A percentile compares a stretch with the other conserved stretches of the same genome.
Conservation (phyloP, 2,113 vertebrate species). For the Cariama cristata region DNA sequence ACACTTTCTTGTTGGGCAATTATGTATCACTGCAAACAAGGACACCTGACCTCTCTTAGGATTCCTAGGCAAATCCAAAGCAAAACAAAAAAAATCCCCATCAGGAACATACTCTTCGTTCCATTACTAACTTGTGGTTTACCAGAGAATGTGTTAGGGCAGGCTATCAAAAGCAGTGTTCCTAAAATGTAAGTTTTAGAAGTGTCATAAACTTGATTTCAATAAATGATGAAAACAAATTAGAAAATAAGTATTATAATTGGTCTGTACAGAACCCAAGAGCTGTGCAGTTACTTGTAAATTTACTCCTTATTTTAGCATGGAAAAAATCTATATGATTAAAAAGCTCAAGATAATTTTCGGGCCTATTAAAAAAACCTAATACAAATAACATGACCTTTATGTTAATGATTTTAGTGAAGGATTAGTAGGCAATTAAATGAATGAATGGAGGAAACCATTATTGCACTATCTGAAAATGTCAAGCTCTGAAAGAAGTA, state of each 20-base stretch:
- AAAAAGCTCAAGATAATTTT: neutral
- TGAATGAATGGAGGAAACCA: neutral
- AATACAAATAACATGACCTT: neutral
- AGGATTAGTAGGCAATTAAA: neutral
- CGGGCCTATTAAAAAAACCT: neutral
- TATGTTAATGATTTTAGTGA: neutral
- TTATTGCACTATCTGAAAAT: constrained; percentile 1
- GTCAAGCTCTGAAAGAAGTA: neutral
- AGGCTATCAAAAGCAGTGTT: neutral
- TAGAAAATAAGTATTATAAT: neutral
- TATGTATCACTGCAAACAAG: neutral
- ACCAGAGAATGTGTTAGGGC: neutral
- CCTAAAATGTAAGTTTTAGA: neutral
- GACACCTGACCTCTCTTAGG: neutral
- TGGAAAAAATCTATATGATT: neutral
- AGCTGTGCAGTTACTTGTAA: neutral
- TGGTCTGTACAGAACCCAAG: neutral
- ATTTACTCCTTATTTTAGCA: neutral
- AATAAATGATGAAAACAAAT: neutral
- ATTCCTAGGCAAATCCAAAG: neutral
- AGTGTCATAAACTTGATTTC: neutral
- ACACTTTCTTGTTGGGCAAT: neutral
- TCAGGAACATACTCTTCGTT: neutral
- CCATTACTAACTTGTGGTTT: neutral
- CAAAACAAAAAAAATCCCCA: neutral